Base-by-base conservation (phyloP, 1,140 invertebrate genomes). In the Micrasema minimum region DNA sequence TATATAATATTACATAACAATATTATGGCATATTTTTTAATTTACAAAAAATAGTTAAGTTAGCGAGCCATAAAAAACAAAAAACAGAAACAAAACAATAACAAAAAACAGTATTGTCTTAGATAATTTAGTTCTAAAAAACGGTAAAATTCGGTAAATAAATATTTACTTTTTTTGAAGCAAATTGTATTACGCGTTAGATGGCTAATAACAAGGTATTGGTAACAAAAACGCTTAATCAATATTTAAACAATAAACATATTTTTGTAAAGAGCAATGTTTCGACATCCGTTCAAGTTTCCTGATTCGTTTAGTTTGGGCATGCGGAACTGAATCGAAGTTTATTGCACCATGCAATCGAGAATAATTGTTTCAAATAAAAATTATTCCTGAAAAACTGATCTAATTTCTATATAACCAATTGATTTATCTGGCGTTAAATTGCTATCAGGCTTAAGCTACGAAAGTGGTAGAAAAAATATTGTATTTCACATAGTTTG, bases 261-360 rank as follows among this genome's bases (percentile, higher is more conserved):
- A 46, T 46, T 26, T 23, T 41, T 4, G 7, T 31, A 31, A n/a
- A 67, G 46, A 51, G 48, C 51, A 67, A 53, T 55, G 65, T 57
- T 67, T 67, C 50, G 12, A 53, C 31, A 67, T 55, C 65, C 46
- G 62, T 37, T 55, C 50, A 55, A 41, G 38, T 67, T 67, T 67
- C 50, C 37, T 31, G 50, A 64, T 35, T 50, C 31, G 6, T 38
- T 67, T 55, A 26, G 65, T 38, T 41, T 43, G 37, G 31, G 65
- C 48, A 67, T 55, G 50, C 65, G 65, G 37, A 43, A 67, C 65
- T 37, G 41, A 67, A 0, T 11, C 26, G 31, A 26, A 43, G 14
- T 26, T 23, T 20, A 12, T 64, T 64, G 59, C 59, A 64, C 45
- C 59, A 46, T 11, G 20, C 12, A 31, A 38, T 35, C 53, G 18